Percentiles rank a stretch among this genome's conserved stretches.
Evolutionary conservation across 2,797 vertebrate genomes (phyloP).

Genomic region (Rhynchonycteris naso): DNA sequence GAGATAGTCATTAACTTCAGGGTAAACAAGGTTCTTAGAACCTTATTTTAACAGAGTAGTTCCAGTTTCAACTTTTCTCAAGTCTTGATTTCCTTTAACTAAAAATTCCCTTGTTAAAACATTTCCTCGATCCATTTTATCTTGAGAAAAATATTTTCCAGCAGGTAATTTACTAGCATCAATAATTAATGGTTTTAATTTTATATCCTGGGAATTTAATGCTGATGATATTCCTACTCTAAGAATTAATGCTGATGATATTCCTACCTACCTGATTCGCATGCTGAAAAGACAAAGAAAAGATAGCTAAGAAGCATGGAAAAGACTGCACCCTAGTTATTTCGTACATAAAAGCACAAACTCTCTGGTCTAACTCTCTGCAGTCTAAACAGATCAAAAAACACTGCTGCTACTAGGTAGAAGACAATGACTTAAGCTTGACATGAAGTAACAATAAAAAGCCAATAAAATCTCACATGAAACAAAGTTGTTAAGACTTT

Average conservation of each 20-base stretch:
- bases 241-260: slow-evolving; percentile 5
- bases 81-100: slow-evolving; percentile 21
- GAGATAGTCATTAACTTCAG: neutral
- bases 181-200: slow-evolving; percentile 34
- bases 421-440: neutral
- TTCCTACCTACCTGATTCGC: neutral
- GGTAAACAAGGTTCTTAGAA: neutral
- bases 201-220: slow-evolving; percentile 19
- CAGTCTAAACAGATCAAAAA: slow-evolving; percentile 29
- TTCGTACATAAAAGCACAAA: neutral
- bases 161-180: neutral
- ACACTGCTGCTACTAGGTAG: neutral
- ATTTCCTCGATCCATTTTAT: neutral
- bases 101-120: slow-evolving; percentile 18
- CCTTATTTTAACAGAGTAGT: slow-evolving; percentile 19
- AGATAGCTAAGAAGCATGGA: neutral
- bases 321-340: neutral
- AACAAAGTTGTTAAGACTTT: slow-evolving; percentile 38
- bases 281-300: neutral
- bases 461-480: neutral
- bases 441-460: slow-evolving; percentile 33
- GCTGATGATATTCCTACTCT: neutral
- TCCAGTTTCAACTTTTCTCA: slow-evolving; percentile 20
- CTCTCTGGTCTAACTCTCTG: neutral
- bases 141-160: slow-evolving; percentile 48